These are phyloP conservation scores for Gymnodraco acuticeps DNA, from an alignment of 2,797 vertebrate genomes.

Conservation along the genomic window DNA sequence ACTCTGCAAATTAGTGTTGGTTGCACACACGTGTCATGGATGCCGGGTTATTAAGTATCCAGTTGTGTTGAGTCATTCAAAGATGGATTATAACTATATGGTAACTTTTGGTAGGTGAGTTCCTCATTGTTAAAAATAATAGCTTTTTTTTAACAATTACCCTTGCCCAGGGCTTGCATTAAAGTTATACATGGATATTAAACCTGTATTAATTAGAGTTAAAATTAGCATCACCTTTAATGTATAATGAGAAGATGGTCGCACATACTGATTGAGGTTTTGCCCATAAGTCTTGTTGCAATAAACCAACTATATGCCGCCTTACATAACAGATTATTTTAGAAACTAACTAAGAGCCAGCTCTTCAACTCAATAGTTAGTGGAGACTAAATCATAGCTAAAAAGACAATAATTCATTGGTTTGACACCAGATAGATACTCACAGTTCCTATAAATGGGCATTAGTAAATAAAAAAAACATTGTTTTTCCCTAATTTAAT, in stretches of 20 bases:
- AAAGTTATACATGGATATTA: neutral
- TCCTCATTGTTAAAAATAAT: neutral
- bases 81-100: neutral
- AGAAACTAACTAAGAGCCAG: neutral
- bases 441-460: neutral
- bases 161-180: neutral
- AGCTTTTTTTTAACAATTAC: neutral
- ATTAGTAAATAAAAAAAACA: neutral
- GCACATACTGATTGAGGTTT: too few species aligned
- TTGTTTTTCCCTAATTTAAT: too few species aligned
- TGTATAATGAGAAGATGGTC: neutral
- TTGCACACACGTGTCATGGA: conserved; percentile 7
- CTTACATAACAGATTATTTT: neutral
- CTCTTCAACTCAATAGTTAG: too few species aligned
- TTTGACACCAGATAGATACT: neutral
- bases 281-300: neutral
- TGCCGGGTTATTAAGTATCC: conserved; percentile 3
- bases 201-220: neutral
- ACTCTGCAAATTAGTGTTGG: conserved; percentile 13
- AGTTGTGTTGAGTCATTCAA: conserved; percentile 9
- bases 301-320: neutral
- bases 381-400: too few species aligned
- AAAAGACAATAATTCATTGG: too few species aligned
- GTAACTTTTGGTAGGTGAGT: neutral
- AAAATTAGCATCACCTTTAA: neutral